Evolutionary conservation across 2,113 vertebrate genomes (phyloP), one percentile per base, ranked within the genome.

Genomic region (Brienomyrus longianalis): DNA sequence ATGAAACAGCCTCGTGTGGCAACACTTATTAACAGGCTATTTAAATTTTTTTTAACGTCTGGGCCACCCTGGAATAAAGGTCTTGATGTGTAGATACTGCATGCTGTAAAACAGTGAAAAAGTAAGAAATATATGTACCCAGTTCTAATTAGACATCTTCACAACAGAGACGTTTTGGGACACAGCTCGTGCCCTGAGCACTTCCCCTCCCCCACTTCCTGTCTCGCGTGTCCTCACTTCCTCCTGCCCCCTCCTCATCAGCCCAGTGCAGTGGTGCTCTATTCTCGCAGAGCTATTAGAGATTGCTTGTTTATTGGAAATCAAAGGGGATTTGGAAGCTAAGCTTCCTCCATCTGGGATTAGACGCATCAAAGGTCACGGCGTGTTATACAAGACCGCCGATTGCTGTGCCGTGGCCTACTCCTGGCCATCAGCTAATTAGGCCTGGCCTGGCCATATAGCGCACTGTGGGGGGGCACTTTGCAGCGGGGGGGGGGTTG

Each of bases 301-400:
- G 94, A 92, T 92, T 93, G 92, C 92, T 92, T 93, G 93, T 94
- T 94, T 95, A 95, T 95, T 95, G 95, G 95, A 96, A 96, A 96
- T 96, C 95, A 96, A 95, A 95, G 94, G 92, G 95, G 95, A 96
- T 96, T 96, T 95, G 92, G 93, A 94, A 93, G 92, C 92, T 87
- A 84, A 90, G 92, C 88, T 91, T 93, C 92, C 91, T 94, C 92
- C 92, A 93, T 90, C 87, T 92, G 90, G 91, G 84, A 90, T 70
- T 74, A 66, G 48, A 56, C 5, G 83, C 66, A 85, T 92, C 92
- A 94, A 93, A 94, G 95, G 94, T 95, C 95, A 95, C 91, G 90
- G 23, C 80, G 92, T 93, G 93, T 94, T 94, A 93, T 89, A 92
- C 93, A 93, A 93, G 93, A 92, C 91, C 91, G 91, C 85, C 91